Conservation (phyloP, 2,113 vertebrate genomes). For the Oncorhynchus clarkii region DNA sequence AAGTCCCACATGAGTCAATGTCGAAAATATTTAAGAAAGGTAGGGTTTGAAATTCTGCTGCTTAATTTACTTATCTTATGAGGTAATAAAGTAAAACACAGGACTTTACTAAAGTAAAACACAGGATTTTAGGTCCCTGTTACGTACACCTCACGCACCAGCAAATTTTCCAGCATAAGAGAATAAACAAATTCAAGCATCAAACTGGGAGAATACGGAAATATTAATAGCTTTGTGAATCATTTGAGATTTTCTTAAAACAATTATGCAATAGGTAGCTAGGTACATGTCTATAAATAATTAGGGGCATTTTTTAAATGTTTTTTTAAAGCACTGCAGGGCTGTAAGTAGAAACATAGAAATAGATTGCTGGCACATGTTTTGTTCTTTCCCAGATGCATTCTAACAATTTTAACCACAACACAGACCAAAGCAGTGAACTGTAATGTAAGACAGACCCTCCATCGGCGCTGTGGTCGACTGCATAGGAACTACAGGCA, state of each 20-base stretch:
- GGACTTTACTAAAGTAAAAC: background rate
- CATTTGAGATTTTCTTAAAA: background rate
- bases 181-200: background rate
- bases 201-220: background rate
- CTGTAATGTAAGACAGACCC: background rate
- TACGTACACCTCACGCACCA: slow-evolving; percentile 4
- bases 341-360: background rate
- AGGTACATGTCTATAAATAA: background rate
- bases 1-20: background rate
- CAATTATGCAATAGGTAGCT: background rate
- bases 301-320: background rate
- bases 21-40: background rate
- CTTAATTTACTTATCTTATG: slow-evolving; percentile 25
- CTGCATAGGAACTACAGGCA: slow-evolving; percentile 10
- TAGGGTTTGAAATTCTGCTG: background rate
- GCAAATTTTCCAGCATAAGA: background rate
- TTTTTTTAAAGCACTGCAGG: background rate
- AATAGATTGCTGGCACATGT: background rate
- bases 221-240: background rate
- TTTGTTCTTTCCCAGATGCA: background rate
- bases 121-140: background rate
- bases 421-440: background rate
- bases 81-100: background rate
- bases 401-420: background rate
- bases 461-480: background rate